phyloP scores from a whole-genome alignment of 2,888 invertebrate genomes.

The Fragum sueziense region DNA sequence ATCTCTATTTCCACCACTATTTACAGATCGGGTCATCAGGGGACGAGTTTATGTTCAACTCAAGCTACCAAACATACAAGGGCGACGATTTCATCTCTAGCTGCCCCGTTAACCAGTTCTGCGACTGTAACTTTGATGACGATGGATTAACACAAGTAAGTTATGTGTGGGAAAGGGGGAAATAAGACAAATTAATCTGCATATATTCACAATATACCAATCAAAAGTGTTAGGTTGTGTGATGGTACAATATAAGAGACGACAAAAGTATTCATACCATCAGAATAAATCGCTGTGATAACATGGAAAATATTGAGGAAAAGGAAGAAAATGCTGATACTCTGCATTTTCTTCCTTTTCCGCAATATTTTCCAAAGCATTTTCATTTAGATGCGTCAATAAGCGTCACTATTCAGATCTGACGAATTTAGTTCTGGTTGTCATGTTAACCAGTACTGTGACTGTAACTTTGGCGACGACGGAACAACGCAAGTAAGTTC shows the following conservation, averaged over 20 bases:
- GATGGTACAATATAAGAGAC: too few species aligned
- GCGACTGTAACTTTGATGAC: constrained; percentile 62
- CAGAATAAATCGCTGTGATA: neutral
- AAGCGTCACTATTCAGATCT: too few species aligned
- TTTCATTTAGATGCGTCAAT: neutral
- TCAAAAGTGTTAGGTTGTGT: too few species aligned
- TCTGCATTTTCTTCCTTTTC: neutral
- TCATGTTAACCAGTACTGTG: constrained; percentile 70
- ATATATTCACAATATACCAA: too few species aligned
- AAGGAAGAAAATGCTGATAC: neutral
- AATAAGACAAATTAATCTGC: too few species aligned
- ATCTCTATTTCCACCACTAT: too few species aligned
- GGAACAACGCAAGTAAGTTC: neutral
- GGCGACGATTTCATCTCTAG: constrained; percentile 33
- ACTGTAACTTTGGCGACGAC: constrained; percentile 60
- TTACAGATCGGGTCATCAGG: constrained; percentile 61
- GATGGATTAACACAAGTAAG: neutral
- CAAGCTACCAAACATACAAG: constrained; percentile 32
- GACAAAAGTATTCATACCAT: too few species aligned
- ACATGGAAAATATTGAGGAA: neutral
- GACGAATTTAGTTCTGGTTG: constrained; percentile 44
- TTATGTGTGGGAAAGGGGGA: too few species aligned
- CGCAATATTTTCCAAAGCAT: neutral
- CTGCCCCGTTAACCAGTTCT: constrained; percentile 71
- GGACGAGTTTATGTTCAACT: constrained; percentile 40